Evolutionary conservation across 2,888 invertebrate species (phyloP), one percentile per base, ranked within the genome.

Genomic region (Pedicia rivosa): DNA sequence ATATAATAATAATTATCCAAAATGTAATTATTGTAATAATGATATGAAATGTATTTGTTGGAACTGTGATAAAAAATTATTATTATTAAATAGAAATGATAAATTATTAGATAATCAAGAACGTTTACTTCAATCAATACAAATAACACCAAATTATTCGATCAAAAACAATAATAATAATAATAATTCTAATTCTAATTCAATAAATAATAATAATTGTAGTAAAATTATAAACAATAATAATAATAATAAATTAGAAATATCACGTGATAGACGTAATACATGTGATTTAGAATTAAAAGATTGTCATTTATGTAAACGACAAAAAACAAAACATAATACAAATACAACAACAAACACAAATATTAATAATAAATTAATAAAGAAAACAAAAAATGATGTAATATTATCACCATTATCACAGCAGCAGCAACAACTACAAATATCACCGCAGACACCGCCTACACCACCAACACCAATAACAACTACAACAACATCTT

Each of bases 81-180:
- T 35, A 35, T 26, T 20, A 20, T 17, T 15, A 24, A 25, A 24
- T 34, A 25, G 5, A 26, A 35, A 26, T 25, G 26, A 35, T 35
- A 29, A 17, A 44, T 47, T 26, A 38, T 40, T 27, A 25, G 66
- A 63, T 49, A 67, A 66, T 46, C 68, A 67, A 12, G 68, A 70
- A 46, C 53, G 67, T 36, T 47, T 70, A 40, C 50, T 71, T 37
- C 67, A 68, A 43, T 70, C 71, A 37, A 70, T 71, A 43, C 58
- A 70, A 48, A 56, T 68, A 20, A 63, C 66, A 37, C 65, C 61
- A 44, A 57, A 56, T 44, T 58, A 60, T 35, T 52, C 51, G 39
- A 55, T 55, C 32, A 63, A 55, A 49, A 65, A 65, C 62, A 65
- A 65, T 65, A 65, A 65, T 65, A 65, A 57, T 55, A 49, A 50